phyloP scores from a whole-genome alignment of 2,797 vertebrate species.

The Hafferia zeledoni region DNA sequence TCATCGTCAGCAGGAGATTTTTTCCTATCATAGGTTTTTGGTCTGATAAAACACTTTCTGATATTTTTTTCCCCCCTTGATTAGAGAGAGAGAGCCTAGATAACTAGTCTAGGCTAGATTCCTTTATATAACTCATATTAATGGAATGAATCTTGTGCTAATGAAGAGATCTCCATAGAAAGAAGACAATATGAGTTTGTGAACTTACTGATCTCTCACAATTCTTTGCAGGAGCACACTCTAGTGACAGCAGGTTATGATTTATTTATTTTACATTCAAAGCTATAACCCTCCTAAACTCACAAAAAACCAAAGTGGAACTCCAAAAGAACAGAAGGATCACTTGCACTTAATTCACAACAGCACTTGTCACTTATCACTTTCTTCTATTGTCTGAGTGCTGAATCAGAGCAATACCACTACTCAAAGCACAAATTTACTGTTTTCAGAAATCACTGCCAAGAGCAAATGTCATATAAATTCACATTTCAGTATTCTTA shows the following conservation, averaged over 20 bases:
- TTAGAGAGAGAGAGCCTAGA: neutral
- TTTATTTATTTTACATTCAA: neutral
- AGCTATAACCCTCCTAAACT: neutral
- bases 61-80: neutral
- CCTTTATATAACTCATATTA: neutral
- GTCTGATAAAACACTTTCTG: neutral
- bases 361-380: neutral
- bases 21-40: rapidly evolving
- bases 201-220: too few species aligned
- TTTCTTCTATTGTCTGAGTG: neutral
- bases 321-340: neutral
- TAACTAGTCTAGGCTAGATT: neutral
- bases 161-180: neutral
- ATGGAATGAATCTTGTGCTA: neutral
- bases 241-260: neutral
- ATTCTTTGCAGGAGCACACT: neutral
- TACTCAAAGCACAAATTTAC: neutral
- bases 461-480: neutral
- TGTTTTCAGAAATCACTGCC: neutral
- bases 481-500: neutral
- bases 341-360: neutral
- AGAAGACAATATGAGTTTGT: neutral
- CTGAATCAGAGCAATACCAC: neutral
- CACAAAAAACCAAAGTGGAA: neutral
- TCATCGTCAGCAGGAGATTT: neutral